phyloP scores from a whole-genome alignment of 2,113 vertebrate species.

The Poeciliopsis turrubarensis region DNA sequence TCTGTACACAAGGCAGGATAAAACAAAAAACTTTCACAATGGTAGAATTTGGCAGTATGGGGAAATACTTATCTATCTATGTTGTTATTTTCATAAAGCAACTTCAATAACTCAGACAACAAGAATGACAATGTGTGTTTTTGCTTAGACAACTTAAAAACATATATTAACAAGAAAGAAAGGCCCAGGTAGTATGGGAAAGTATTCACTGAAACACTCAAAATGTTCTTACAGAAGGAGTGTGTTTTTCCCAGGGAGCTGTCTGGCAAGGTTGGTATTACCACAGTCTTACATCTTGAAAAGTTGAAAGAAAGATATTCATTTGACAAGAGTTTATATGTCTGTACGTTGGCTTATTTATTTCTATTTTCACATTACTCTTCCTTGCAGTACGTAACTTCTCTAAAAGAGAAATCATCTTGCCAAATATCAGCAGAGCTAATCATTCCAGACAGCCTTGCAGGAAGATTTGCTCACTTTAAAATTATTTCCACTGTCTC shows the following conservation, averaged over 20 bases:
- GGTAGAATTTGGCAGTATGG: constrained; percentile 8
- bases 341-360: not conserved
- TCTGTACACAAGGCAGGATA: not conserved
- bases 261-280: not conserved
- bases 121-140: constrained; percentile 2
- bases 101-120: not conserved
- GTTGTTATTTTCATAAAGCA: constrained; percentile 14
- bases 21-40: constrained; percentile 15
- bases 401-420: not conserved
- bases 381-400: not conserved
- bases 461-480: not conserved
- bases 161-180: not conserved
- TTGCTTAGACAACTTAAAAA: not conserved
- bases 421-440: not conserved
- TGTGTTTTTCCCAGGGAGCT: not conserved
- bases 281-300: not conserved
- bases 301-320: not conserved
- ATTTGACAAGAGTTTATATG: not conserved
- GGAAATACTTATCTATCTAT: not conserved
- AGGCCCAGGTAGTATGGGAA: not conserved
- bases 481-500: constrained; percentile 15
- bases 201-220: not conserved
- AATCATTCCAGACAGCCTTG: not conserved
- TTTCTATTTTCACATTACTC: not conserved
- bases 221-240: not conserved